These are phyloP conservation scores for Danio jaintianensis DNA, from an alignment of 2,797 vertebrate genomes.

Conservation along the genomic window DNA sequence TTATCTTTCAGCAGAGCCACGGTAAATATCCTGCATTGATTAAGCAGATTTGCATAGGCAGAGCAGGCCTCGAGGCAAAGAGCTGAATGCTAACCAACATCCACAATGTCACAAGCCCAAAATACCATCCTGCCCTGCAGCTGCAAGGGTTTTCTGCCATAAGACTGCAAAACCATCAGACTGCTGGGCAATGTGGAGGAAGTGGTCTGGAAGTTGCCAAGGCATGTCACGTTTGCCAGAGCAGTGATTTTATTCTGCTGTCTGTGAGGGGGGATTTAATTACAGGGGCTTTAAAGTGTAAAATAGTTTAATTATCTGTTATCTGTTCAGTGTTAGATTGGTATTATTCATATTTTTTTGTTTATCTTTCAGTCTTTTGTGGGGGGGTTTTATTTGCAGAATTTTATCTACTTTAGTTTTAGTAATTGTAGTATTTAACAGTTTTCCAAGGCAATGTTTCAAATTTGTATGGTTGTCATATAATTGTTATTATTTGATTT, in stretches of 20 bases:
- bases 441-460: too few relatives aligned
- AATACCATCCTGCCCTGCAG: slow-evolving; percentile 51
- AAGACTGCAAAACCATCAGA: slow-evolving; percentile 9
- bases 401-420: too few relatives aligned
- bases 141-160: slow-evolving; percentile 45
- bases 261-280: not conserved
- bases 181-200: slow-evolving; percentile 29
- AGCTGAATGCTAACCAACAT: slow-evolving; percentile 63
- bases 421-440: too few relatives aligned
- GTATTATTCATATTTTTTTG: too few relatives aligned
- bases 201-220: slow-evolving; percentile 23
- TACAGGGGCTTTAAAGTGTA: not conserved
- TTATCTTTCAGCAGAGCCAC: slow-evolving; percentile 62
- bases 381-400: too few relatives aligned
- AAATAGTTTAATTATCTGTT: not conserved
- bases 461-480: too few relatives aligned
- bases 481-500: too few relatives aligned
- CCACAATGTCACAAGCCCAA: slow-evolving; percentile 53
- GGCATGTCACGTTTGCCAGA: slow-evolving; percentile 12
- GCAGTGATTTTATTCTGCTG: not conserved
- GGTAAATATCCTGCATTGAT: slow-evolving; percentile 69
- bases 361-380: too few relatives aligned
- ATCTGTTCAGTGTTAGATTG: too few relatives aligned
- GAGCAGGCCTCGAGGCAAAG: slow-evolving; percentile 52
- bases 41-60: slow-evolving; percentile 66